Percentiles rank a stretch among this genome's conserved stretches.
phyloP scores from a whole-genome alignment of 2,113 vertebrate species.

The Aix galericulata region DNA sequence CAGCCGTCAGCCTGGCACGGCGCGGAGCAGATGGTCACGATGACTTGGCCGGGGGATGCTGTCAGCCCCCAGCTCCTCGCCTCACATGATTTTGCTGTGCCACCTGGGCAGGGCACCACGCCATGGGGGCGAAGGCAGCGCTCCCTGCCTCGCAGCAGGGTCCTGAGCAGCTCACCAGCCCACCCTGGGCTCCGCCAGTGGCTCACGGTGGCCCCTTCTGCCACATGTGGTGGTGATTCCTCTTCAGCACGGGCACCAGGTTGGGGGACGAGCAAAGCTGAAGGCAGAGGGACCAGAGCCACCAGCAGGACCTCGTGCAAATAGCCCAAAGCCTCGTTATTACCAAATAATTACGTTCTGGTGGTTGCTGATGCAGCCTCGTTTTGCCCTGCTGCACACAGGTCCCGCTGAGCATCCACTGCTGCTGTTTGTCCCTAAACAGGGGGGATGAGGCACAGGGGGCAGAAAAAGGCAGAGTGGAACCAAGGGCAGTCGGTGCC shows the following conservation, averaged over 20 bases:
- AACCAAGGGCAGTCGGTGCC: rapidly evolving
- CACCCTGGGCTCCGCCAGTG: background rate
- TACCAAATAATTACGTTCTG: background rate
- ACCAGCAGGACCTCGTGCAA: background rate
- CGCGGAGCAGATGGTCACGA: constrained; percentile 68
- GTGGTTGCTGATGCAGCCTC: rapidly evolving
- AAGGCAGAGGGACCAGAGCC: background rate
- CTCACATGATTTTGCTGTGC: constrained; percentile 36
- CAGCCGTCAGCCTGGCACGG: constrained; percentile 22
- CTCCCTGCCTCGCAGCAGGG: rapidly evolving
- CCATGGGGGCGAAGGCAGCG: background rate
- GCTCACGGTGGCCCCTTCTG: rapidly evolving
- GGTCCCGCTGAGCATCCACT: background rate
- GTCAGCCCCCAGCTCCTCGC: constrained; percentile 43
- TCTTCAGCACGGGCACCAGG: rapidly evolving
- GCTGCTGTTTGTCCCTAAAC: background rate
- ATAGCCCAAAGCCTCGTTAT: background rate
- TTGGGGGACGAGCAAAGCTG: background rate
- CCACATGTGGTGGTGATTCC: rapidly evolving
- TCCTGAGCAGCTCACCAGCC: background rate
- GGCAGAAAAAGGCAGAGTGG: rapidly evolving
- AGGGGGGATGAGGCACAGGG: background rate
- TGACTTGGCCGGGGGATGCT: constrained; percentile 48
- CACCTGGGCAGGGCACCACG: constrained; percentile 60
- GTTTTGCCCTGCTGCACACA: rapidly evolving